Percentiles rank a stretch among this genome's conserved stretches.
Evolutionary conservation across 1,140 invertebrate species (phyloP).

Genomic region (Danaus melanippus): DNA sequence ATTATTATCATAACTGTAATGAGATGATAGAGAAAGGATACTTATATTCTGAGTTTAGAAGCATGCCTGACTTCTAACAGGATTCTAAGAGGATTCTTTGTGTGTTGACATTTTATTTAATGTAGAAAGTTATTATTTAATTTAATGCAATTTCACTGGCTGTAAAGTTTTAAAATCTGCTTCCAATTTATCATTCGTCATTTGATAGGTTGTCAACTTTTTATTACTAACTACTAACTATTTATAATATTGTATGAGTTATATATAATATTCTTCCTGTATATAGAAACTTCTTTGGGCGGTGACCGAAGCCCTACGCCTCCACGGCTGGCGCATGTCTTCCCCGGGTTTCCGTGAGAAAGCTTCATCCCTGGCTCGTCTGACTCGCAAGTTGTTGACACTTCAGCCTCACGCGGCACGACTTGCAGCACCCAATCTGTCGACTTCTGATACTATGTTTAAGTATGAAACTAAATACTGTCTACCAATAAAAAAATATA

Average conservation of each 20-base stretch:
- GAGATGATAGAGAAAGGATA: no score
- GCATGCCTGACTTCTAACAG: no score
- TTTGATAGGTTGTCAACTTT: slow-evolving; percentile 5
- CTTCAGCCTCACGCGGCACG: slow-evolving; percentile 52
- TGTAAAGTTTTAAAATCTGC: background rate
- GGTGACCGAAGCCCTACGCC: slow-evolving; percentile 76
- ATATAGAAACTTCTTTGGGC: slow-evolving; percentile 81
- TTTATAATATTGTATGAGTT: no score
- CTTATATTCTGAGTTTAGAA: no score
- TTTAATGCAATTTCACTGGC: no score
- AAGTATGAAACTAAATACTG: slow-evolving; percentile 43
- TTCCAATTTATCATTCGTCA: slow-evolving; percentile 8
- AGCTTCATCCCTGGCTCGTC: slow-evolving; percentile 72
- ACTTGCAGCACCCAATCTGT: slow-evolving; percentile 42
- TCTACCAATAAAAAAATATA: no score
- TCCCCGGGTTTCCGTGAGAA: slow-evolving; percentile 78
- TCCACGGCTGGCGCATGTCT: slow-evolving; percentile 75
- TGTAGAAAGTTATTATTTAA: no score
- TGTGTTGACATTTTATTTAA: no score
- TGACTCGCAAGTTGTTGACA: slow-evolving; percentile 63
- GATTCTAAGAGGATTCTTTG: no score
- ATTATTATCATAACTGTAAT: no score
- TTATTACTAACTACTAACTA: no score
- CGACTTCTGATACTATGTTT: slow-evolving; percentile 70
- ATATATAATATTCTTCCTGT: slow-evolving; percentile 3